These are phyloP conservation scores for Nemotelus nigrinus DNA, from an alignment of 2,888 invertebrate species.

Conservation along the genomic window DNA sequence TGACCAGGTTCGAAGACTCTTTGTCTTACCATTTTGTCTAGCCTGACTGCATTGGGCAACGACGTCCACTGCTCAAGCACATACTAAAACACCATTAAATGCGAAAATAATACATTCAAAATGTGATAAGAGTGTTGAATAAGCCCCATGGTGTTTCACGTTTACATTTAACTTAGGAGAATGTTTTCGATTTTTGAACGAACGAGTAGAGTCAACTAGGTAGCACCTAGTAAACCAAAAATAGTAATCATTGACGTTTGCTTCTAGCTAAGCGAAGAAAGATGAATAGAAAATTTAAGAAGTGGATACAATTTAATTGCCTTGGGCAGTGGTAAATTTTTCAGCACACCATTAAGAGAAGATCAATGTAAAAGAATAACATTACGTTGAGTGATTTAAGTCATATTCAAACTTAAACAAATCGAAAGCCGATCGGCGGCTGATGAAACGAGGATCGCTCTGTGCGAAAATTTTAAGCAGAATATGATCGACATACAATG, in stretches of 20 bases:
- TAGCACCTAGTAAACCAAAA: conserved; percentile 33
- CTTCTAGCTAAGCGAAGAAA: conserved; percentile 4
- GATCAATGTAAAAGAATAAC: conserved; percentile 37
- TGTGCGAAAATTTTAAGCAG: background rate
- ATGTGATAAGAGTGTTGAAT: conserved; percentile 36
- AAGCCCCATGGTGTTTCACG: conserved; percentile 36
- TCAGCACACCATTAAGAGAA: conserved; percentile 27
- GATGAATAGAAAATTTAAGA: conserved; percentile 25
- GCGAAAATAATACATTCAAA: conserved; percentile 41
- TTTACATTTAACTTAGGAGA: conserved; percentile 35
- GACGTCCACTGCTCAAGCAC: background rate
- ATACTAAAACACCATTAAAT: conserved; percentile 26
- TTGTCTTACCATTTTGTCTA: conserved; percentile 23
- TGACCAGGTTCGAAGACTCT: conserved; percentile 9
- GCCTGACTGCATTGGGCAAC: background rate
- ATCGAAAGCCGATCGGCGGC: background rate
- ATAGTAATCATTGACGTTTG: background rate
- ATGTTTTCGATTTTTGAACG: conserved; percentile 31
- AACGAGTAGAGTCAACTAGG: conserved; percentile 13
- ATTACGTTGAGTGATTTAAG: conserved; percentile 19
- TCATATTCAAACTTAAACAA: background rate
- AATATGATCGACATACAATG: too few relatives aligned
- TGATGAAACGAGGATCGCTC: background rate
- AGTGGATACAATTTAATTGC: conserved; percentile 29
- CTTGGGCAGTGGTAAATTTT: conserved; percentile 9